A percentile compares a stretch with the other conserved stretches of the same genome.
These are phyloP conservation scores for Bombus breviceps DNA, from an alignment of 1,140 invertebrate genomes.

Conservation along the genomic window DNA sequence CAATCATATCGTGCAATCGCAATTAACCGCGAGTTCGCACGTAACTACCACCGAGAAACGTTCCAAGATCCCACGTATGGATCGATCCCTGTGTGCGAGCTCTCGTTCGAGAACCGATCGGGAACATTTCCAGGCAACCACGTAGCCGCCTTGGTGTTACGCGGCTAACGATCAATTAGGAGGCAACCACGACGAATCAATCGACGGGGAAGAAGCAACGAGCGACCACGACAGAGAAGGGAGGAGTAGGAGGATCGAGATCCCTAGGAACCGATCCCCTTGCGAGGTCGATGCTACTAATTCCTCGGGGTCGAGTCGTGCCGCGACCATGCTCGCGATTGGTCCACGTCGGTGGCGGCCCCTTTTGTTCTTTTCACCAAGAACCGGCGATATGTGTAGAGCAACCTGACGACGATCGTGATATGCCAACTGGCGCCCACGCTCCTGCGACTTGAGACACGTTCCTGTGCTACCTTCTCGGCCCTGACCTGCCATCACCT, in stretches of 20 bases:
- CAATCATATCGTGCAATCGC: background rate
- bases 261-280: constrained; percentile 47
- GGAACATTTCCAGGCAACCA: background rate
- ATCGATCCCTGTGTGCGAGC: background rate
- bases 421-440: constrained; percentile 68
- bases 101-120: constrained; percentile 6
- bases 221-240: background rate
- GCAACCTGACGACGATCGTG: constrained; percentile 68
- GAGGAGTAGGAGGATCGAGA: constrained; percentile 52
- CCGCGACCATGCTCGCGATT: constrained; percentile 49
- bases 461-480: constrained; percentile 61
- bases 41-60: background rate
- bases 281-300: constrained; percentile 62
- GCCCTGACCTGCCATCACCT: constrained; percentile 65
- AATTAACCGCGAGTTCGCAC: constrained; percentile 27
- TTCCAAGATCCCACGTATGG: background rate
- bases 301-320: constrained; percentile 66
- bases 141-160: constrained; percentile 6
- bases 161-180: constrained; percentile 52
- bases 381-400: constrained; percentile 61
- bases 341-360: constrained; percentile 52
- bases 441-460: constrained; percentile 62
- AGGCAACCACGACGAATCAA: constrained; percentile 58
- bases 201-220: constrained; percentile 21
- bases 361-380: constrained; percentile 65